Percentiles rank a stretch among this genome's conserved stretches.
These are phyloP conservation scores for Lordiphosa mommai DNA, from an alignment of 1,140 invertebrate genomes.

Conservation along the genomic window DNA sequence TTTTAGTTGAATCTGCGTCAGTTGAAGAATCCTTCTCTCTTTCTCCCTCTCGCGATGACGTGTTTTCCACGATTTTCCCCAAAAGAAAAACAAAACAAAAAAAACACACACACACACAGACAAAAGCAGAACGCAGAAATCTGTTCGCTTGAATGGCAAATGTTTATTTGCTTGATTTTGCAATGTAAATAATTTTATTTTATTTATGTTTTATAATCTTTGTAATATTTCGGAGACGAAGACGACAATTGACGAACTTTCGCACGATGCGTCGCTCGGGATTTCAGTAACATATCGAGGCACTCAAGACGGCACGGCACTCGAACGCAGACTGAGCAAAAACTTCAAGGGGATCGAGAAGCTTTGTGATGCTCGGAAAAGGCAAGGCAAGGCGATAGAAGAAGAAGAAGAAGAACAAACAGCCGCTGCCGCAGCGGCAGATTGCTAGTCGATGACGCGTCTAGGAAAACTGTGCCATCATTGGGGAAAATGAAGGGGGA, in stretches of 20 bases:
- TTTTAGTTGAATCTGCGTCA: not conserved
- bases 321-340: slow-evolving; percentile 57
- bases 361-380: slow-evolving; percentile 7
- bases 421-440: not conserved
- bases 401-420: not conserved
- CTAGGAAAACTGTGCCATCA: not conserved
- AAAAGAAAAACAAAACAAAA: slow-evolving; percentile 15
- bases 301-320: slow-evolving; percentile 58
- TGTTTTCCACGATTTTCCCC: slow-evolving; percentile 38
- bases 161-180: slow-evolving; percentile 15
- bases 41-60: slow-evolving; percentile 39
- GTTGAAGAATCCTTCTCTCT: slow-evolving; percentile 1
- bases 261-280: slow-evolving; percentile 26
- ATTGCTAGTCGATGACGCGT: not conserved
- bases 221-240: slow-evolving; percentile 3
- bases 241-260: slow-evolving; percentile 22
- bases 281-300: slow-evolving; percentile 55
- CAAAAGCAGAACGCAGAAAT: slow-evolving; percentile 4
- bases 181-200: not conserved
- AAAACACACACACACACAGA: slow-evolving; percentile 14
- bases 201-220: not conserved
- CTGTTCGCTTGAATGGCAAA: slow-evolving; percentile 1
- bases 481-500: not conserved
- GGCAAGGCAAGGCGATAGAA: slow-evolving; percentile 1
- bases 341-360: slow-evolving; percentile 16